Evolutionary conservation across 2,113 vertebrate genomes (phyloP), one percentile per base, ranked within the genome.

Genomic region (Macroglossus sobrinus): DNA sequence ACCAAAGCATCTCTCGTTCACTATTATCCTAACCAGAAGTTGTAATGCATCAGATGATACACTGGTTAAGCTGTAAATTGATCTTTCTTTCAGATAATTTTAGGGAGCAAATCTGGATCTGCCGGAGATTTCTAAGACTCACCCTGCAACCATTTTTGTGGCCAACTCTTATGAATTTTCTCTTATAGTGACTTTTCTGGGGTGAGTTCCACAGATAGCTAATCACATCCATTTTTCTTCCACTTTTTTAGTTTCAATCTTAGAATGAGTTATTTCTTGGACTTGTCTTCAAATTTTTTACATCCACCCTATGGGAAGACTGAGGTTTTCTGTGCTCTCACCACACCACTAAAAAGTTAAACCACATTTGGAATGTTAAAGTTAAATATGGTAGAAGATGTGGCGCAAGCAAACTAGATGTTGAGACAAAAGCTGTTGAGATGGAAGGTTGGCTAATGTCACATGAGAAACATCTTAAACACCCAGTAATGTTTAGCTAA

Each of bases 141-240:
- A 8, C 38, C 19, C 18, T 50, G 50, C 33, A 24, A 68, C 13
- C 33, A 84, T 85, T 92, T 95, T 53, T 66, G 40, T 74, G 53
- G 64, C 18, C 61, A 66, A 85, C 13, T 91, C 12, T n/a, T 57
- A 84, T 7, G n/a, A 85, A 33, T 74, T 38, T 79, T 68, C 45
- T 91, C 26, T 75, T 53, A 40, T 0, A 72, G 33, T 59, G n/a
- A 30, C 28, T 76, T 92, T 89, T 84, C 75, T 76, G 43, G 13
- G 45, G 21, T 66, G 43, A 87, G 64, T 85, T 95, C 43, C 57
- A 86, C 21, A 79, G n/a, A 66, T 45, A 35, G 24, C 19, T 81
- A 96, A 84, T 66, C 59, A 78, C 6, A 53, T 28, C 43, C 45
- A 40, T 79, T 79, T 97, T 97, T 40, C 18, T 47, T 82, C 76